Evolutionary conservation across 2,797 vertebrate species (phyloP), one percentile per base, ranked within the genome.

Genomic region (Pangasius sanitwongsei): DNA sequence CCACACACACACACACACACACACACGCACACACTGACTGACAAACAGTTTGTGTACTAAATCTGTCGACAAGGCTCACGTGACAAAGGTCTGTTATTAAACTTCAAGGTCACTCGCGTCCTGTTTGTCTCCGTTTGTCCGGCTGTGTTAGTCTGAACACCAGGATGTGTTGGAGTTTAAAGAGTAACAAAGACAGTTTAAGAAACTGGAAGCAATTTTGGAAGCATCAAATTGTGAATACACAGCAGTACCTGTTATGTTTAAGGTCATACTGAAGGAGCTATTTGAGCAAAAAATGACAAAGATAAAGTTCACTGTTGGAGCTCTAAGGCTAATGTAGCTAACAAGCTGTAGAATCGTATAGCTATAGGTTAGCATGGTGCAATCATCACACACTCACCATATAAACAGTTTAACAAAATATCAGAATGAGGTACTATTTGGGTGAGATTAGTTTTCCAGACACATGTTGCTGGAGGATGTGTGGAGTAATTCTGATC

Each of bases 1-100:
- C 50, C 37, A 83, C 80, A 83, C 53, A 86, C 67, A 48, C 37
- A 83, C 78, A 83, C 63, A 81, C 59, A 65, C 50, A 86, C 37
- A 83, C 80, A 83, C 65, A 81, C 59, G 74, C 65, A 83, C 81
- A 55, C 69, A 31, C 0, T 37, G n/a, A 83, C 23, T 83, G 37
- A 34, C 41, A 65, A 83, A 44, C 25, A 57, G 70, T 55, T 50
- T 80, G 28, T 65, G 57, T 72, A 67, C n/a, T 85, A 53, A 86
- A 89, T 77, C 74, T 59, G 83, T 70, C 50, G 28, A 50, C 34
- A 23, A 80, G 83, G 23, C 20, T 70, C 63, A 81, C 50, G 34
- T 67, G 37, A 80, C 28, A 11, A 83, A 86, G 65, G 50, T 44
- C 25, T 65, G 50, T 88, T 77, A 55, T 85, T 78, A 81, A 28